These are phyloP conservation scores for Oreohelix idahoensis DNA, from an alignment of 1,140 invertebrate genomes.

Conservation along the genomic window DNA sequence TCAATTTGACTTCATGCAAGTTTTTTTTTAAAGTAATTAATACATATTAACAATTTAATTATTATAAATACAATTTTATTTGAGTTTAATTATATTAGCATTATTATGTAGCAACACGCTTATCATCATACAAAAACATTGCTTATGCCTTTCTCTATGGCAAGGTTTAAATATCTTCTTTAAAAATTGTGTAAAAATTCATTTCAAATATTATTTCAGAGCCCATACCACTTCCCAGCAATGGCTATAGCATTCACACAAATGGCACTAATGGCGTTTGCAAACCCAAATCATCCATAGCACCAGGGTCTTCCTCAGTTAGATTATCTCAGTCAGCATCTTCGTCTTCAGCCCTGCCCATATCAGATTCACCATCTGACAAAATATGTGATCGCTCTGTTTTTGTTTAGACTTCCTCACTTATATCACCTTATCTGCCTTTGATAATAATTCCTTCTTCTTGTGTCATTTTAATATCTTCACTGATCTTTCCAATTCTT, in stretches of 20 bases:
- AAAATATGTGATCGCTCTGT: slow-evolving; percentile 3
- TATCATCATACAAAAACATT: too few relatives aligned
- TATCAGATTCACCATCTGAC: neutral
- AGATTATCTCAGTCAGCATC: slow-evolving; percentile 9
- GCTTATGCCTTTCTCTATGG: too few relatives aligned
- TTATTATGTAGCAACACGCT: too few relatives aligned
- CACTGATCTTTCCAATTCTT: neutral
- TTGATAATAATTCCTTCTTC: neutral
- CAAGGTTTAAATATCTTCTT: too few relatives aligned
- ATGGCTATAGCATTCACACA: slow-evolving; percentile 67
- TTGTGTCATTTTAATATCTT: neutral
- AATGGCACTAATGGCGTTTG: slow-evolving; percentile 64
- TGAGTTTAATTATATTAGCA: too few relatives aligned
- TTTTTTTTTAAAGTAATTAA: too few relatives aligned
- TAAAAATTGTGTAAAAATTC: neutral
- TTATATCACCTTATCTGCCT: too few relatives aligned
- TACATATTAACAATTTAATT: too few relatives aligned
- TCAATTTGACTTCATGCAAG: too few relatives aligned
- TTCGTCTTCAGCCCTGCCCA: slow-evolving; percentile 9
- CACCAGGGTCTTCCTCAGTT: slow-evolving; percentile 22
- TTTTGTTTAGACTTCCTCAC: too few relatives aligned
- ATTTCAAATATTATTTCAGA: slow-evolving; percentile 13
- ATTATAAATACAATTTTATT: too few relatives aligned
- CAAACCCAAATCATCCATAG: slow-evolving; percentile 54
- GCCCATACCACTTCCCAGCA: slow-evolving; percentile 45